Evolutionary conservation across 2,888 invertebrate genomes (phyloP).

Genomic region (Lumbricus terrestris): DNA sequence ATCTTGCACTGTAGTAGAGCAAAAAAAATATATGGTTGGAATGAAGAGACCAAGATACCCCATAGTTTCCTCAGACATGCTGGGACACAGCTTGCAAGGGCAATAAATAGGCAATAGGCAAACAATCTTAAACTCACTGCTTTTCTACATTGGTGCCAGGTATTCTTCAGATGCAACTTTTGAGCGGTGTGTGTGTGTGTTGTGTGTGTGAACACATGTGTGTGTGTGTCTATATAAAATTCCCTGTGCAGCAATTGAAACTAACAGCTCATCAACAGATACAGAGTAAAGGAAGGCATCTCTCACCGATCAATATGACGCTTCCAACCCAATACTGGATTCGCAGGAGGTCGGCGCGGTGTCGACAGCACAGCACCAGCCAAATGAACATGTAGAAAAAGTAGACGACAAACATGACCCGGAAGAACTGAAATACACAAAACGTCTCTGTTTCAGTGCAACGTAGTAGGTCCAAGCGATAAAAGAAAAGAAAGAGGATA

Average conservation of each 20-base stretch:
- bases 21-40: too few relatives aligned
- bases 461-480: neutral
- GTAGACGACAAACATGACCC: slow-evolving; percentile 84
- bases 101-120: too few relatives aligned
- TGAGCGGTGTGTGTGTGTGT: neutral
- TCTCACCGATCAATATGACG: slow-evolving; percentile 75
- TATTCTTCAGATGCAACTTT: too few relatives aligned
- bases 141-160: too few relatives aligned
- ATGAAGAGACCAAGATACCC: too few relatives aligned
- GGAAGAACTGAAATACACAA: slow-evolving; percentile 73
- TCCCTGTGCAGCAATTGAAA: neutral
- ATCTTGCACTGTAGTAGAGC: too few relatives aligned
- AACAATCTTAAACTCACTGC: too few relatives aligned
- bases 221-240: neutral
- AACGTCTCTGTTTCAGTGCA: neutral
- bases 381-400: slow-evolving; percentile 78
- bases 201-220: neutral
- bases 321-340: slow-evolving; percentile 96
- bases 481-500: too few relatives aligned
- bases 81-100: too few relatives aligned
- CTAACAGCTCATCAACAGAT: neutral
- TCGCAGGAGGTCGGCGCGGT: slow-evolving; percentile 85
- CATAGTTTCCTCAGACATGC: too few relatives aligned
- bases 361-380: slow-evolving; percentile 78
- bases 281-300: neutral